Conservation (phyloP, 1,140 invertebrate species). For the Chelonus insularis region DNA sequence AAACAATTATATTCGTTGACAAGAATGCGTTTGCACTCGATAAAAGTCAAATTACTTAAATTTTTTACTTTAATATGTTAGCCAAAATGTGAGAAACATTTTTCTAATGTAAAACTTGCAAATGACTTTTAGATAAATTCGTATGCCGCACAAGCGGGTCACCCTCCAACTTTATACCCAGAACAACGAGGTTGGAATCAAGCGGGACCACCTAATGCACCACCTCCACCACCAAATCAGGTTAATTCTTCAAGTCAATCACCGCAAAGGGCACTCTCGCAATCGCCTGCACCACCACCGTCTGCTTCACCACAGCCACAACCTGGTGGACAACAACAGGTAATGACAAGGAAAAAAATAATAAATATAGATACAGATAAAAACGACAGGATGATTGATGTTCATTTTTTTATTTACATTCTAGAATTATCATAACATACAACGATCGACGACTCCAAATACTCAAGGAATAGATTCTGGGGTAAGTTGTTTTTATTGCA, state of each 20-base stretch:
- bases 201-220: slow-evolving; percentile 51
- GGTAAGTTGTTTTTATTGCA: slow-evolving; percentile 41
- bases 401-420: slow-evolving; percentile 31
- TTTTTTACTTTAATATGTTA: not conserved
- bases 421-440: slow-evolving; percentile 57
- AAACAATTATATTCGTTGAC: not conserved
- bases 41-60: not conserved
- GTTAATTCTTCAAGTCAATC: slow-evolving; percentile 56
- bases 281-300: slow-evolving; percentile 57
- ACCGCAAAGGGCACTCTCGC: slow-evolving; percentile 56
- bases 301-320: slow-evolving; percentile 58
- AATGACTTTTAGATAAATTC: slow-evolving; percentile 49
- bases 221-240: slow-evolving; percentile 52
- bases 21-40: not conserved
- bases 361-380: too few relatives aligned
- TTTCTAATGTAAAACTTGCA: slow-evolving; percentile 1
- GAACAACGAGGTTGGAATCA: slow-evolving; percentile 59
- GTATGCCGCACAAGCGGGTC: slow-evolving; percentile 50
- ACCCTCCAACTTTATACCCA: slow-evolving; percentile 54
- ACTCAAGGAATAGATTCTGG: slow-evolving; percentile 59
- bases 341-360: slow-evolving; percentile 27
- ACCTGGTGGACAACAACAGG: slow-evolving; percentile 51
- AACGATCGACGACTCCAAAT: slow-evolving; percentile 59
- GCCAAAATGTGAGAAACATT: not conserved
- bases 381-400: slow-evolving; percentile 2